A percentile compares a stretch with the other conserved stretches of the same genome.
Evolutionary conservation across 2,113 vertebrate genomes (phyloP).

Genomic region (Cyprinus carpio): DNA sequence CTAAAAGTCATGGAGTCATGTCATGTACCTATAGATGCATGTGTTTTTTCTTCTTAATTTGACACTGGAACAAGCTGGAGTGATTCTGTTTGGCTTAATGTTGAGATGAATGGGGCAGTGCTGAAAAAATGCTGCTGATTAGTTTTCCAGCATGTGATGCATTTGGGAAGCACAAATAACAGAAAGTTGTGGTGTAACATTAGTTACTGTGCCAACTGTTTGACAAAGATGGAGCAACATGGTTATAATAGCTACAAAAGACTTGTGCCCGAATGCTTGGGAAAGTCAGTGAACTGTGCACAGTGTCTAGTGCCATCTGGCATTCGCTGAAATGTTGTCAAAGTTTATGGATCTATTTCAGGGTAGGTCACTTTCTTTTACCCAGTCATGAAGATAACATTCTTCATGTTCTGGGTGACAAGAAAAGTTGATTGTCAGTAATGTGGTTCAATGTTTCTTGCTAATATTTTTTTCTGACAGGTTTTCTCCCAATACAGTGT

Average conservation of each 20-base stretch:
- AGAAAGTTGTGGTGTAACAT: not conserved
- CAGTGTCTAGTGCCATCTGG: constrained; percentile 26
- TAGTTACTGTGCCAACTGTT: constrained; percentile 42
- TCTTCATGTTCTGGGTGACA: not conserved
- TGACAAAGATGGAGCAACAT: constrained; percentile 46
- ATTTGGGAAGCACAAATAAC: constrained; percentile 18
- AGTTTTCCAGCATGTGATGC: constrained; percentile 45
- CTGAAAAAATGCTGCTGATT: constrained; percentile 38
- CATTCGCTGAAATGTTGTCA: constrained; percentile 34
- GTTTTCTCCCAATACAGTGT: not conserved
- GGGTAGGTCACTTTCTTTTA: not conserved
- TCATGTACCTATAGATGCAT: not conserved
- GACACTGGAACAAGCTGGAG: not conserved
- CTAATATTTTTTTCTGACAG: not conserved
- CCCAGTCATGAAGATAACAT: not conserved
- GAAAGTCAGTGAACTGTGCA: constrained; percentile 44
- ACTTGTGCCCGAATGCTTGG: constrained; percentile 45
- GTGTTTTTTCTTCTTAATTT: not conserved
- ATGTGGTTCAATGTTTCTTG: not conserved
- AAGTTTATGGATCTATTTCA: constrained; percentile 44
- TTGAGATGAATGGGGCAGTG: constrained; percentile 18
- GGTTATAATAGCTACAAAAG: constrained; percentile 46
- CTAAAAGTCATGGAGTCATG: not conserved
- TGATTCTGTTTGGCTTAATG: constrained; percentile 9
- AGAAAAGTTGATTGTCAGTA: not conserved